Base-by-base conservation (phyloP, 2,113 vertebrate genomes). In the Tyrannus savana region DNA sequence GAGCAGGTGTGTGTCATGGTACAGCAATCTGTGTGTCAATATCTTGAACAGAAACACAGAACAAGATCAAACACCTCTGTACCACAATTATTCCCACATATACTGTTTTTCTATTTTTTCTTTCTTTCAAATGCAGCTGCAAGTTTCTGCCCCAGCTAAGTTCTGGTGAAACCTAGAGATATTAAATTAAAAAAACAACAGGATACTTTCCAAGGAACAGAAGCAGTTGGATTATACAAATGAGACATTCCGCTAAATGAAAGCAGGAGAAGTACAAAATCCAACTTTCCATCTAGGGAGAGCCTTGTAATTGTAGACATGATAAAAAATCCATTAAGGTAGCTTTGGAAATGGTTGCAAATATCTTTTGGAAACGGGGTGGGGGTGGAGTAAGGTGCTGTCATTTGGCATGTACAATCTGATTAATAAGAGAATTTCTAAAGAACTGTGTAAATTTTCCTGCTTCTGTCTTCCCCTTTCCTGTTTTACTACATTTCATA, bases 271-370 rank as follows among this genome's bases (percentile, higher is more conserved):
- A 91, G 33, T 87, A 91, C 90, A 84, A 96, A 92, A 93, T 86
- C 63, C 83, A 81, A 95, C 60, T 97, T 97, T 96, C 90, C 71
- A 72, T 95, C 97, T 97, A 86, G 64, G 24, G 91, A 93, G 75
- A 96, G 37, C 75, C 90, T 64, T 74, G 89, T 92, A 95, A 97
- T 62, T 93, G 71, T 95, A 97, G 93, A 95, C 59, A 27, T 52
- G 64, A 89, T 92, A 84, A 96, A 91, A 91, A 81, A 71, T 85
- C 81, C 66, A 85, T 94, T 95, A 96, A 96, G 67, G 69, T 82
- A 71, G 80, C 64, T 86, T 95, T 91, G 74, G 76, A 93, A 96
- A 94, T 95, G 73, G 19, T 23, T 90, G 59, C 84, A 91, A 96
- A 91, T 73, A 93, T 52, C 62, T 91, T 97, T 93, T 90, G 59